Evolutionary conservation across 2,888 invertebrate species (phyloP), one percentile per base, ranked within the genome.

Genomic region (Dendrolimus houi): DNA sequence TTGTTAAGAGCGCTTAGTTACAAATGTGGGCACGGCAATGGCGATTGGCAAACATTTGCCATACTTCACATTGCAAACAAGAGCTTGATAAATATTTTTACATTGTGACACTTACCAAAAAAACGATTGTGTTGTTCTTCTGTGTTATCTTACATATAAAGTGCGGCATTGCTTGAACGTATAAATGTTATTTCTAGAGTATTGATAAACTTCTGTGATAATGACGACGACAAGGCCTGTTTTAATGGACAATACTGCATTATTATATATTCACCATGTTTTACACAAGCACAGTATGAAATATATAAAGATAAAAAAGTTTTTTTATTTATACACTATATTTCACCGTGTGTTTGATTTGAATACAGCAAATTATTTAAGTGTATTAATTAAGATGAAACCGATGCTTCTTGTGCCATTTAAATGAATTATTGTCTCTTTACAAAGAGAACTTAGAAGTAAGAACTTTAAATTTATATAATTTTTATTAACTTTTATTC

Each of bases 381-480:
- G 62, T 62, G 58, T 62, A 57, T 65, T 71, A 67, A 69, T 67
- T 77, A 74, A 75, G 79, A 76, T 71, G 67, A 70, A 72, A 83
- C 87, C 87, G 86, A 81, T 79, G 81, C 81, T 85, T 83, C 80
- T 78, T 70, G 87, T 88, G 89, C 88, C 88, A 89, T 88, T 81
- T 74, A 66, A 67, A 65, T 71, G 71, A 65, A 60, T 64, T 64
- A 62, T 64, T 62, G 58, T 59, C 65, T 71, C 72, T 69, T 53
- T 60, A 62, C 57, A 55, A 63, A 65, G 60, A 64, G 71, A 67
- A 68, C 60, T 60, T 77, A 76, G 67, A 59, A 54, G 58, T 75
- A 76, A 72, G 72, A 60, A 64, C 62, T 63, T 61, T 67, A 59
- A 60, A 55, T 54, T 66, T 63, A 64, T 66, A 64, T 69, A 65